Conservation (phyloP, 2,888 invertebrate species). For the Heliconius sara region DNA sequence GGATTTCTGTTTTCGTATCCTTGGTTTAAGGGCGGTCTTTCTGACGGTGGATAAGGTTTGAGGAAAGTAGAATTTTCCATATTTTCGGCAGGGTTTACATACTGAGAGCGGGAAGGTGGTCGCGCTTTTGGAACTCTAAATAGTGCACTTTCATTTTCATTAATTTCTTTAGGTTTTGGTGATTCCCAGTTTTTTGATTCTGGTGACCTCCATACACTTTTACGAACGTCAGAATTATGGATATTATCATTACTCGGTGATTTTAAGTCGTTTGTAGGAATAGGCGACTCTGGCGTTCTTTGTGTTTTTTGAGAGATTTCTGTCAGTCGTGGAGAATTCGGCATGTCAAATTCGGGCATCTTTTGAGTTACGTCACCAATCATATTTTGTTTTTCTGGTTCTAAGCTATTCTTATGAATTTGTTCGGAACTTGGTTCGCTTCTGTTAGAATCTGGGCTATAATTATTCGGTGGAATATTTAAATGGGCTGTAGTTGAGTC, state of each 20-base stretch:
- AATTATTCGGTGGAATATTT: conserved; percentile 77
- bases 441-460: conserved; percentile 79
- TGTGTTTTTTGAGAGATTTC: conserved; percentile 77
- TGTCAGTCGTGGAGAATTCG: conserved; percentile 73
- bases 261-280: conserved; percentile 72
- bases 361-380: conserved; percentile 67
- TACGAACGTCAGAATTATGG: conserved; percentile 64
- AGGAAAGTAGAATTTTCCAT: conserved; percentile 84
- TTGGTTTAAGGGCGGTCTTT: conserved; percentile 71
- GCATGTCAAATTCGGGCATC: conserved; percentile 77
- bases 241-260: conserved; percentile 69
- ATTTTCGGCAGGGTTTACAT: conserved; percentile 76
- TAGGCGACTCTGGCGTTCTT: conserved; percentile 72
- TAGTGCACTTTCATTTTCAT: conserved; percentile 80
- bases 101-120: conserved; percentile 85
- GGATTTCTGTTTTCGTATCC: conserved; percentile 77
- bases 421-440: conserved; percentile 79
- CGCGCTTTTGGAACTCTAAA: conserved; percentile 87
- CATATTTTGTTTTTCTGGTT: conserved; percentile 66
- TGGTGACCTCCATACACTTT: conserved; percentile 79
- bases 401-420: conserved; percentile 61
- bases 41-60: conserved; percentile 86
- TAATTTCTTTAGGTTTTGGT: conserved; percentile 69
- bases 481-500: conserved; percentile 88
- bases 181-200: conserved; percentile 78